Base-by-base conservation (phyloP, 2,888 invertebrate species). In the Cheilosia urbana region DNA sequence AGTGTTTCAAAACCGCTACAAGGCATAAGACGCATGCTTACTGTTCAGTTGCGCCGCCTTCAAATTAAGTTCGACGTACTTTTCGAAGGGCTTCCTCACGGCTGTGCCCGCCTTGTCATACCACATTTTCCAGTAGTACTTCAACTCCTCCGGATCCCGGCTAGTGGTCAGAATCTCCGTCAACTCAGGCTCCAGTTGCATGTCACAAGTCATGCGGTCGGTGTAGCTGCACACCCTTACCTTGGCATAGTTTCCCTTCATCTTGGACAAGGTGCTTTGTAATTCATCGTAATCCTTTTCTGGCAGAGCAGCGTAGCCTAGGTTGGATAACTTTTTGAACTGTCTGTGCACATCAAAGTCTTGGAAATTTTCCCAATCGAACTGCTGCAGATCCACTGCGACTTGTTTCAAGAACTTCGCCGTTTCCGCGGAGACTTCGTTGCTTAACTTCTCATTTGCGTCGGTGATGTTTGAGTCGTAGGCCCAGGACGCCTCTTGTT, bases 111-210 rank as follows among this genome's bases (percentile, higher is more conserved):
- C 95, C 40, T 93, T 95, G 66, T 95, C 94, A 88, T 97, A 94
- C 96, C 97, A 98, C 89, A 96, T 94, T 5, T 94, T 91, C 98
- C 98, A 98, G 2, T 95, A 93, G 89, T 96, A 94, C 89, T 95
- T 94, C 87, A 98, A 91, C 89, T 96, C 96, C 11, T 96, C 95
- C 1, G 96, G 95, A 90, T 98, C 94, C 63, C 95, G 94, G 71
- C 96, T 96, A 42, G 92, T 94, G 0, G 94, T 92, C 87, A 97
- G 93, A 15, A 96, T 93, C 76, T 95, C 94, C 0, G 95, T 95
- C 24, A 97, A 92, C 88, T 97, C 96, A 87, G 97, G 96, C 89
- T 96, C 96, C 53, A 97, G 92, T 15, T 94, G 91, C 27, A 97
- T 91, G 89, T 96, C 95, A 88, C 97, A 96, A 88, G 95, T 95